Percentiles rank a stretch among this genome's conserved stretches.
These are phyloP conservation scores for Tenthredo livida DNA, from an alignment of 2,888 invertebrate genomes.

Conservation along the genomic window DNA sequence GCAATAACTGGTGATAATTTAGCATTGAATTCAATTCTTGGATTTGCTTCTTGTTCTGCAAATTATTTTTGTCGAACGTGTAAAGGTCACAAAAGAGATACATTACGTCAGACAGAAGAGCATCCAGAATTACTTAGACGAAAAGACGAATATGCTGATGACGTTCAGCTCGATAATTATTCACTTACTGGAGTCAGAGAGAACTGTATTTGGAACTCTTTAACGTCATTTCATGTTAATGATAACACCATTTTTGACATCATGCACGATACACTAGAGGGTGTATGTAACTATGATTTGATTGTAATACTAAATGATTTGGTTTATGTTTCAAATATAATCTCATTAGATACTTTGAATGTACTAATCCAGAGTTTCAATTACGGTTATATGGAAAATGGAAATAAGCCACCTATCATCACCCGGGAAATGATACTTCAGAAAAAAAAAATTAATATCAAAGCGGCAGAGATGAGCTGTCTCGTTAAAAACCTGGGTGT, in stretches of 20 bases:
- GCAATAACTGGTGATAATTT: conserved; percentile 1
- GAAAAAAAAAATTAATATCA: not conserved
- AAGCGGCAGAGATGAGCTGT: not conserved
- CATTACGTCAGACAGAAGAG: not conserved
- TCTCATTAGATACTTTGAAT: not conserved
- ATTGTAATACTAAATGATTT: not conserved
- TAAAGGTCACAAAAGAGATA: not conserved
- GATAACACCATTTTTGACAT: not conserved
- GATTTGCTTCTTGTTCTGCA: conserved; percentile 2
- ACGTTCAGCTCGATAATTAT: not conserved
- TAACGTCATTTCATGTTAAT: not conserved
- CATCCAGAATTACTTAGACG: not conserved
- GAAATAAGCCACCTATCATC: conserved; percentile 2
- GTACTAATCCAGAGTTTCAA: not conserved
- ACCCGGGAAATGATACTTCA: not conserved
- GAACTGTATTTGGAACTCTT: conserved; percentile 3
- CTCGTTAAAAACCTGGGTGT: not conserved
- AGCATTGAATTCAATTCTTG: not conserved
- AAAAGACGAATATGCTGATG: not conserved
- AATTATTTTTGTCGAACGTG: not conserved
- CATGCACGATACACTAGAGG: not conserved
- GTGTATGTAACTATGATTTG: not conserved
- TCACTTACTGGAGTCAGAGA: conserved; percentile 3
- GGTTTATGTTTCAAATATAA: not conserved
- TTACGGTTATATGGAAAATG: not conserved